Base-by-base conservation (phyloP, 2,113 vertebrate genomes). In the Tetrao urogallus region DNA sequence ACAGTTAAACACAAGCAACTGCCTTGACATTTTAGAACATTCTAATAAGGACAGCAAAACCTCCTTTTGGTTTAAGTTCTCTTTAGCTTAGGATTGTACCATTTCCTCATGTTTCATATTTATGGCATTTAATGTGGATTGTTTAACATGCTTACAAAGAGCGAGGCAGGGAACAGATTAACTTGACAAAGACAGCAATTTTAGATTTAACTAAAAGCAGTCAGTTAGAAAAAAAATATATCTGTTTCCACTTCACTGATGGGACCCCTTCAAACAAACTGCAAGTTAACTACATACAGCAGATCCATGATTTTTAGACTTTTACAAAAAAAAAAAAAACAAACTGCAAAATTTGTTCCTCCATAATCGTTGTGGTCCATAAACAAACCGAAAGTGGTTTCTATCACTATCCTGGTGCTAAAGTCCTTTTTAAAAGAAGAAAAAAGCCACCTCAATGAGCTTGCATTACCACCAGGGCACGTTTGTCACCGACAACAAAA, bases 1-100 rank as follows among this genome's bases (percentile, higher is more conserved):
- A 99, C 99, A 99, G 99, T 99, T 99, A 99, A 98, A 99, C 98
- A 99, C 98, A 99, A 99, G 99, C 98, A 98, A 99, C 98, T 98
- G 98, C 99, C 98, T 98, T 97, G 97, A 98, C 97, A 94, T 97
- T 97, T 98, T 96, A 98, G 97, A 98, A 98, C 98, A 96, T 98
- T 97, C 98, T 98, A 97, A 98, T 98, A 96, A 96, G 95, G 98
- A 98, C 97, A 96, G 97, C 98, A 96, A 97, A 96, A 97, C 92
- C 95, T 96, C 96, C 96, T 95, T 96, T 96, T 95, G 97, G 96
- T 95, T 97, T 95, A 95, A 86, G 85, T 96, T 97, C 96, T 96
- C 95, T 96, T 97, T 98, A 96, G 97, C 98, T 97, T 97, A 97
- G 76, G 98, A 98, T 98, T 99, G 99, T 99, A 98, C 98, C 98